phyloP scores from a whole-genome alignment of 1,140 invertebrate genomes.

The Ooceraea biroi region DNA sequence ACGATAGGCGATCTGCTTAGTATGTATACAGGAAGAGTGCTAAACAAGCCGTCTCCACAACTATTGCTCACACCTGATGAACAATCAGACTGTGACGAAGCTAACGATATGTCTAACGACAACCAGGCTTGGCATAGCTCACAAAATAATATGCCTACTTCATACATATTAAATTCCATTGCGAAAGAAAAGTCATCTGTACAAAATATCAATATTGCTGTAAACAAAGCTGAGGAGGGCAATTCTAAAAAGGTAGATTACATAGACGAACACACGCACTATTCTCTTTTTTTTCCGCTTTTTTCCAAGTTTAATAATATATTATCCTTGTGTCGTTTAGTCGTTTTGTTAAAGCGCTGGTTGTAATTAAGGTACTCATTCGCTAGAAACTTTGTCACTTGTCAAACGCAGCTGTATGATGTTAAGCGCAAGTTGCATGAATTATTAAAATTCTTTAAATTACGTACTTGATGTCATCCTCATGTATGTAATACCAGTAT shows the following conservation, averaged over 20 bases:
- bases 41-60: slow-evolving; percentile 79
- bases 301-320: slow-evolving; percentile 63
- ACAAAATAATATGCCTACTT: slow-evolving; percentile 80
- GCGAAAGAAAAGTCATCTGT: slow-evolving; percentile 81
- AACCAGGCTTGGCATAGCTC: slow-evolving; percentile 79
- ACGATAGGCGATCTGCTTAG: slow-evolving; percentile 81
- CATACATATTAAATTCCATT: slow-evolving; percentile 78
- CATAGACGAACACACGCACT: slow-evolving; percentile 67
- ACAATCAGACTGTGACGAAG: slow-evolving; percentile 82
- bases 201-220: slow-evolving; percentile 77
- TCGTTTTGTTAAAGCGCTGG: slow-evolving; percentile 64
- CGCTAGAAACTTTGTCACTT: slow-evolving; percentile 39
- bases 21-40: slow-evolving; percentile 80
- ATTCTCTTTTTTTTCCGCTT: slow-evolving; percentile 45
- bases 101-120: slow-evolving; percentile 78
- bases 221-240: slow-evolving; percentile 80
- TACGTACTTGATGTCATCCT: slow-evolving; percentile 34
- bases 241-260: slow-evolving; percentile 82
- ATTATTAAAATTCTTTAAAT: slow-evolving; percentile 48
- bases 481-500: slow-evolving; percentile 25
- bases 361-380: slow-evolving; percentile 54
- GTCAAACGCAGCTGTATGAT: slow-evolving; percentile 32
- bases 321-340: slow-evolving; percentile 61
- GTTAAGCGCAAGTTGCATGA: slow-evolving; percentile 65
- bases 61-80: slow-evolving; percentile 80